Percentiles rank a stretch among this genome's conserved stretches.
Evolutionary conservation across 2,113 vertebrate genomes (phyloP).

Genomic region (Sinocyclocheilus anshuiensis): DNA sequence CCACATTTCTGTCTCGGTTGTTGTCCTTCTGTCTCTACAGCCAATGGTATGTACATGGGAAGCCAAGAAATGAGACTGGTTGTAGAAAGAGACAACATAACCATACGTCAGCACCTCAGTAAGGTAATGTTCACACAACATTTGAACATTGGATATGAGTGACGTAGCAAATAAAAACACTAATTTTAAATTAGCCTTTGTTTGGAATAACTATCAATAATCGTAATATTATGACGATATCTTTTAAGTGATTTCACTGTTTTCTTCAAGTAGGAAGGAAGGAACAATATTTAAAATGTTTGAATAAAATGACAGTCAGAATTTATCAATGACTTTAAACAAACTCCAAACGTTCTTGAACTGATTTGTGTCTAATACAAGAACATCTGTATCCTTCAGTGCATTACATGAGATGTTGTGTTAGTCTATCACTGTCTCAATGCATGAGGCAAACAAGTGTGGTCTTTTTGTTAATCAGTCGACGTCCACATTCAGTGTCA

Average conservation of each 20-base stretch:
- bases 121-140: slow-evolving; percentile 80
- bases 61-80: slow-evolving; percentile 91
- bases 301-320: not conserved
- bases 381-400: not conserved
- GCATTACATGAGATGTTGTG: not conserved
- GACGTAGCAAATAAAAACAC: not conserved
- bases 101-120: slow-evolving; percentile 83
- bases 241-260: not conserved
- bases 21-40: slow-evolving; percentile 67
- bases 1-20: not conserved
- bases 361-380: not conserved
- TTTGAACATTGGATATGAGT: not conserved
- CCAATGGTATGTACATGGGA: slow-evolving; percentile 88
- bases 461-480: too few relatives aligned
- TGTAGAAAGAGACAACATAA: slow-evolving; percentile 82
- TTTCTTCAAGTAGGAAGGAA: not conserved
- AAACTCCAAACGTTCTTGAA: not conserved
- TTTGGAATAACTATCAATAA: not conserved
- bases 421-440: too few relatives aligned
- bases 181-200: not conserved
- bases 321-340: not conserved
- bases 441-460: too few relatives aligned
- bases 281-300: not conserved
- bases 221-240: not conserved
- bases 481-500: too few relatives aligned